These are phyloP conservation scores for Sarotherodon lohbergeri DNA, from an alignment of 2,113 vertebrate species.

Conservation along the genomic window DNA sequence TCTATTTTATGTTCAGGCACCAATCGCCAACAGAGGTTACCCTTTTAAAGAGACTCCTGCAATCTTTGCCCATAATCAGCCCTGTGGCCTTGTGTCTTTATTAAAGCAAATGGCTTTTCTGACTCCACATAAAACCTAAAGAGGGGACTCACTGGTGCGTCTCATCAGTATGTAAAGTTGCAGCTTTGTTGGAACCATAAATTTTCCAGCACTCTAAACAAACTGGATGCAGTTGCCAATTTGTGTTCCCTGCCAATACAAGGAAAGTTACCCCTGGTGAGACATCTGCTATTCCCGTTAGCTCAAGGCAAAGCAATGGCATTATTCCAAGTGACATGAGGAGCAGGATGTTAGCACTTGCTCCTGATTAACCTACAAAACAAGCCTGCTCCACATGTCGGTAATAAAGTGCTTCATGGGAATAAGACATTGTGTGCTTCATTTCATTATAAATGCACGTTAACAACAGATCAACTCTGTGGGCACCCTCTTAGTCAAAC, in stretches of 20 bases:
- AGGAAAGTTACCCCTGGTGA: neutral
- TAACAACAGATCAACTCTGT: neutral
- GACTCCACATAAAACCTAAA: neutral
- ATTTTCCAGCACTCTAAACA: neutral
- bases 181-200: neutral
- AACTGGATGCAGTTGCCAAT: slow-evolving; percentile 9
- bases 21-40: neutral
- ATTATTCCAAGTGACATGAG: slow-evolving; percentile 1
- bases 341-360: neutral
- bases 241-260: neutral
- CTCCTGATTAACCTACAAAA: slow-evolving; percentile 7
- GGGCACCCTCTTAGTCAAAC: neutral
- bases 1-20: neutral
- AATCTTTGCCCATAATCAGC: neutral
- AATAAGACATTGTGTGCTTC: neutral
- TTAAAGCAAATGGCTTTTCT: neutral
- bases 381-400: neutral
- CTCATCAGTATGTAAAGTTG: neutral
- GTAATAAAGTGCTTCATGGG: slow-evolving; percentile 12
- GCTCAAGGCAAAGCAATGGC: neutral
- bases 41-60: neutral
- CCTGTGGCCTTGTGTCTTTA: neutral
- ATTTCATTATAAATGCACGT: neutral
- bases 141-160: neutral
- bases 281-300: neutral